These are phyloP conservation scores for Tholera decimalis DNA, from an alignment of 2,888 invertebrate species.

Conservation along the genomic window DNA sequence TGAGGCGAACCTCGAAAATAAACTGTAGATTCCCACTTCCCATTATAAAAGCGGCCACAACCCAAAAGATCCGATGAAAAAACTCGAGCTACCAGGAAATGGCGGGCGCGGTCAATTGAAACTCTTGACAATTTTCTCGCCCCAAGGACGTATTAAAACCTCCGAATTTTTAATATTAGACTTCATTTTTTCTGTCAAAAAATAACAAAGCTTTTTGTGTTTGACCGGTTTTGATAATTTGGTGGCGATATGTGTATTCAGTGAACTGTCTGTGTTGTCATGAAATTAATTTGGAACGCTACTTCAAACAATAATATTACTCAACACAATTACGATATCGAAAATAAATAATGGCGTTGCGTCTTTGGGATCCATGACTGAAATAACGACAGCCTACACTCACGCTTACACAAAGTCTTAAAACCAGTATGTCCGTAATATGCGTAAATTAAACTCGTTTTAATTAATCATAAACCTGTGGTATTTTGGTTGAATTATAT, in stretches of 20 bases:
- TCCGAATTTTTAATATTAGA: constrained; percentile 70
- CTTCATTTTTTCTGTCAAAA: constrained; percentile 60
- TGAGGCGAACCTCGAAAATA: constrained; percentile 58
- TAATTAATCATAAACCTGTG: constrained; percentile 77
- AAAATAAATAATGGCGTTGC: constrained; percentile 5
- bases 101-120: constrained; percentile 61
- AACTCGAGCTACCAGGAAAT: constrained; percentile 63
- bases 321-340: neutral
- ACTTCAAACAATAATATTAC: constrained; percentile 18
- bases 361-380: constrained; percentile 23
- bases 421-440: constrained; percentile 64
- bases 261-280: constrained; percentile 15
- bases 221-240: constrained; percentile 57
- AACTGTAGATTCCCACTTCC: constrained; percentile 60
- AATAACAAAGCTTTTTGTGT: constrained; percentile 57
- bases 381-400: constrained; percentile 36
- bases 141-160: constrained; percentile 59
- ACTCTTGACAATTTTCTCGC: constrained; percentile 67
- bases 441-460: constrained; percentile 72
- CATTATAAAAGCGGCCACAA: constrained; percentile 64
- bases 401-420: constrained; percentile 63
- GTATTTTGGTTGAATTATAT: constrained; percentile 73
- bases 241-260: constrained; percentile 33
- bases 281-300: constrained; percentile 2
- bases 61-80: constrained; percentile 62